phyloP scores from a whole-genome alignment of 1,140 invertebrate genomes.

The Ceratoteleas bidentatus region DNA sequence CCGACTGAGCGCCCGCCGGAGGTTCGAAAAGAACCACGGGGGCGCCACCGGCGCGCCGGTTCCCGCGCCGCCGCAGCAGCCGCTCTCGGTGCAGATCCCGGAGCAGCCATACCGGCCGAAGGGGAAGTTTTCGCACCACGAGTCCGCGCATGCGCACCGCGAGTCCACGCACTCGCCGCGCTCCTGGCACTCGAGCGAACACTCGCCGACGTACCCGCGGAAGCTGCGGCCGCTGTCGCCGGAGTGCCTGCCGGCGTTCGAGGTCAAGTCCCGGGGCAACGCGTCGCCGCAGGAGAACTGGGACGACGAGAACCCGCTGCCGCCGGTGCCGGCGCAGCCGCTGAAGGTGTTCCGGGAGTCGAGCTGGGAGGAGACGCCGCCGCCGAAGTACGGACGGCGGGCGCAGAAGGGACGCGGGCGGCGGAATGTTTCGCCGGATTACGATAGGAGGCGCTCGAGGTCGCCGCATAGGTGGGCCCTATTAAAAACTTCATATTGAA shows the following conservation, averaged over 20 bases:
- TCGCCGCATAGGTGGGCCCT: constrained; percentile 12
- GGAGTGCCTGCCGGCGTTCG: constrained; percentile 19
- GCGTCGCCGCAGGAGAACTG: constrained; percentile 1
- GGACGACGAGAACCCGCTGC: constrained; percentile 13
- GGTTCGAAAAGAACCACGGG: too few species aligned
- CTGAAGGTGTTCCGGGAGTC: neutral
- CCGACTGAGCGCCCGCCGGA: too few species aligned
- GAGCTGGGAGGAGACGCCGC: constrained; percentile 2
- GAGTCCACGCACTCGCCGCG: too few species aligned
- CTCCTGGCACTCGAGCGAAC: neutral
- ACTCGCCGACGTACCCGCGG: constrained; percentile 70
- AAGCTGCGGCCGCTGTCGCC: constrained; percentile 18
- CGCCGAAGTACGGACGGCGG: neutral
- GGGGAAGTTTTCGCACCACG: too few species aligned
- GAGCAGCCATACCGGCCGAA: too few species aligned
- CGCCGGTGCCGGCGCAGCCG: neutral
- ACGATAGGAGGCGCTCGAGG: constrained; percentile 1
- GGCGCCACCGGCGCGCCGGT: too few species aligned
- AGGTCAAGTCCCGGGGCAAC: neutral
- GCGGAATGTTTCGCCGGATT: constrained; percentile 14
- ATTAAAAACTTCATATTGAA: too few species aligned
- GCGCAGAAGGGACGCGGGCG: neutral
- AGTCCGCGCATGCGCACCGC: too few species aligned
- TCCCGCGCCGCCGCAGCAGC: too few species aligned
- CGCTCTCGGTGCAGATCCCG: too few species aligned